Base-by-base conservation (phyloP, 2,797 vertebrate species). In the Toxotes lorentzi region DNA sequence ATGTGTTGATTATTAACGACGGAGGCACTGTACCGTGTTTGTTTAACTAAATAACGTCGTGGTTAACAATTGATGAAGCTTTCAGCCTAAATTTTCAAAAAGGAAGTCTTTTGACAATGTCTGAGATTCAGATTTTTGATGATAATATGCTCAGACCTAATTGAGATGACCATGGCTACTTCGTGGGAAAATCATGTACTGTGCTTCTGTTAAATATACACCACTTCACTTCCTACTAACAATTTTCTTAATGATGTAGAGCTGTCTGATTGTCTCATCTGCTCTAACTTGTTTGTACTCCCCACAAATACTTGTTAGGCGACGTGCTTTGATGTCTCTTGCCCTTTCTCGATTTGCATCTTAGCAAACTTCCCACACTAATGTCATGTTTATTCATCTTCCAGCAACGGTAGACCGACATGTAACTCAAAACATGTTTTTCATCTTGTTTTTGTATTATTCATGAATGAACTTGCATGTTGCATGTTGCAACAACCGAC, bases 371-470 rank as follows among this genome's bases (percentile, higher is more conserved):
- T 50, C 11, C 1, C 6, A 30, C 34, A 65, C 66, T 85, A 82
- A 85, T 77, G 62, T 51, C 16, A 9, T n/a, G 13, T 76, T 86
- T 75, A 34, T 59, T 23, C 65, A 64, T 73, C 11, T 75, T 47
- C 71, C 76, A 88, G 64, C 57, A 59, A 1, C 7, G 21, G 56
- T 4, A 24, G 23, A 23, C 34, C 13, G 14, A 54, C 21, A 38
- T 68, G n/a, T 73, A 56, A 76, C 67, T n/a, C 2, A 57, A 63
- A 32, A 48, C 27, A 54, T 8, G 2, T 63, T 38, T 73, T 30
- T 4, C 27, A 30, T 30, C 27, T 30, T 30, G 27, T 30, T 30
- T 30, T 27, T 35, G 7, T 11, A 0, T 1, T 40, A 7, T 47
- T 58, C 65, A 43, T 38, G 14, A 2, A 38, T 40, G 17, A 38